Evolutionary conservation across 2,888 invertebrate species (phyloP).

Genomic region (Parelbella ahira): DNA sequence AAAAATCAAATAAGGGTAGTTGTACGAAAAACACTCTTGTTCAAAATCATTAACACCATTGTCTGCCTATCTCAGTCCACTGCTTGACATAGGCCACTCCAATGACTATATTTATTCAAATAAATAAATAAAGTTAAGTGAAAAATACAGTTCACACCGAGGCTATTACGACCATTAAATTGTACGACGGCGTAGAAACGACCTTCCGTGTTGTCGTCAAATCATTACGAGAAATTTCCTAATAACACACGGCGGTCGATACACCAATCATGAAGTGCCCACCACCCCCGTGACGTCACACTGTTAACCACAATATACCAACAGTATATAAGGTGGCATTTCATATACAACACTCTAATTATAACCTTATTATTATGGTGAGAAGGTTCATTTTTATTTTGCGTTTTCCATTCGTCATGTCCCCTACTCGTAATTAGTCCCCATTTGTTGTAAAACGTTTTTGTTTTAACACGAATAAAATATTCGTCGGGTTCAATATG

Average conservation of each 20-base stretch:
- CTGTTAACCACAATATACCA: constrained; percentile 17
- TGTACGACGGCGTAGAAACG: too few species aligned
- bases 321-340: constrained; percentile 4
- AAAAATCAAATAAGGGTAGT: too few species aligned
- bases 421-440: constrained; percentile 18
- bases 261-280: constrained; percentile 10
- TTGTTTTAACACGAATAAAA: constrained; percentile 7
- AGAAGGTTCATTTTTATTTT: constrained; percentile 5
- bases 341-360: background rate
- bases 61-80: too few species aligned
- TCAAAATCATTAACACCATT: too few species aligned
- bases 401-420: constrained; percentile 6
- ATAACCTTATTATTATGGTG: background rate
- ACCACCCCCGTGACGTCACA: constrained; percentile 19
- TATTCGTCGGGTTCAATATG: too few species aligned
- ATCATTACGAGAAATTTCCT: constrained; percentile 1
- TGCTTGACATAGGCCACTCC: too few species aligned
- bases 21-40: too few species aligned
- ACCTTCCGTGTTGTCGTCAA: too few species aligned
- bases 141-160: too few species aligned
- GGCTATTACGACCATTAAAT: too few species aligned
- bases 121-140: too few species aligned
- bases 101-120: too few species aligned
- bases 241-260: constrained; percentile 7
- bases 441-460: constrained; percentile 11